Evolutionary conservation across 2,797 vertebrate genomes (phyloP).

Genomic region (Cyprinodon diabolis): DNA sequence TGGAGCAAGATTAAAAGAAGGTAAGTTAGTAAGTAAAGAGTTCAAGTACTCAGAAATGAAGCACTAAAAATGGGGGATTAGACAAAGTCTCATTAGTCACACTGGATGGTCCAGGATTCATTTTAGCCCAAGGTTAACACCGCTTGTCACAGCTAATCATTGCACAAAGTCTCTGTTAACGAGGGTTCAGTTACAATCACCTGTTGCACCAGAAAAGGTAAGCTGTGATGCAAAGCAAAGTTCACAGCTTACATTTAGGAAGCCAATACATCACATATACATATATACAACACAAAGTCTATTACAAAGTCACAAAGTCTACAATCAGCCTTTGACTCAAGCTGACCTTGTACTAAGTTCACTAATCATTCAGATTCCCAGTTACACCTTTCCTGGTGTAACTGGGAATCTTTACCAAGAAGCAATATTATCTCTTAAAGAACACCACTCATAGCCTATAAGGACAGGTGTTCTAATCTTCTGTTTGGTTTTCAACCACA

Average conservation of each 20-base stretch:
- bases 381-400: background rate
- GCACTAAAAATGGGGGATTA: conserved; percentile 55
- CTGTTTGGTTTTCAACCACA: background rate
- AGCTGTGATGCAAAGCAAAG: conserved; percentile 3
- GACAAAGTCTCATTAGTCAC: conserved; percentile 68
- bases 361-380: background rate
- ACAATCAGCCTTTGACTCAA: too few relatives aligned
- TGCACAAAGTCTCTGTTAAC: conserved; percentile 34
- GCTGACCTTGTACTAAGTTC: too few relatives aligned
- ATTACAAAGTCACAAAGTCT: too few relatives aligned
- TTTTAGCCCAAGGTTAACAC: conserved; percentile 60
- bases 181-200: conserved; percentile 21
- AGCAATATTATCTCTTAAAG: background rate
- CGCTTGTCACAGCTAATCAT: conserved; percentile 41
- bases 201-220: conserved; percentile 8
- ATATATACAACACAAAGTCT: too few relatives aligned
- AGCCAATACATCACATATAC: too few relatives aligned
- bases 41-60: conserved; percentile 43
- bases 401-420: background rate
- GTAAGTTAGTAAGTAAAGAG: conserved; percentile 45
- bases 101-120: conserved; percentile 49
- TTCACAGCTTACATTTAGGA: background rate
- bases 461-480: background rate
- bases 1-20: conserved; percentile 54
- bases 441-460: background rate